A percentile compares a stretch with the other conserved stretches of the same genome.
Conservation (phyloP, 1,140 invertebrate genomes). For the Teleogryllus occipitalis region DNA sequence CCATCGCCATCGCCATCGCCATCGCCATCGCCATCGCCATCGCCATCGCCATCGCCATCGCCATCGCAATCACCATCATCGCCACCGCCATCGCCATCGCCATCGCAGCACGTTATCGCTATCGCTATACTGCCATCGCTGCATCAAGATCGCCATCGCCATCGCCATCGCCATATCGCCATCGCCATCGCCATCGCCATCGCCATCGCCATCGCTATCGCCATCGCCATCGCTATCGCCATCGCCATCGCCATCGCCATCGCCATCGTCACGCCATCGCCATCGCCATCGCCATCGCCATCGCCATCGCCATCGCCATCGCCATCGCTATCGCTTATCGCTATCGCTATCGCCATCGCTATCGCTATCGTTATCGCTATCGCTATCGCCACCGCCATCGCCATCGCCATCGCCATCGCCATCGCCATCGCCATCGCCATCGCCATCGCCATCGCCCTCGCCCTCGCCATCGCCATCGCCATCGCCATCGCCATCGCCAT, state of each 20-base stretch:
- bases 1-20: constrained; percentile 7
- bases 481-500: no score
- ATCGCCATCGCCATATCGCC: constrained; percentile 6
- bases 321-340: background rate
- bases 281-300: background rate
- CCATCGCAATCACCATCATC: constrained; percentile 9
- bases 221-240: background rate
- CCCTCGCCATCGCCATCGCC: constrained; percentile 11
- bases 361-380: constrained; percentile 10
- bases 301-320: background rate
- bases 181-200: constrained; percentile 11
- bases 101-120: no score
- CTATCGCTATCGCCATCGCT: background rate
- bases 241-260: background rate
- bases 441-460: background rate
- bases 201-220: background rate
- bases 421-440: constrained; percentile 15
- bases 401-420: constrained; percentile 13
- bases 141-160: background rate
- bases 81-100: no score
- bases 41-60: constrained; percentile 6
- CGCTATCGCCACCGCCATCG: constrained; percentile 7
- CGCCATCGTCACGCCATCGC: background rate
- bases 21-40: constrained; percentile 8
- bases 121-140: background rate